Evolutionary conservation across 2,797 vertebrate species (phyloP), one percentile per base, ranked within the genome.

Genomic region (Scomberomorus guttatus): DNA sequence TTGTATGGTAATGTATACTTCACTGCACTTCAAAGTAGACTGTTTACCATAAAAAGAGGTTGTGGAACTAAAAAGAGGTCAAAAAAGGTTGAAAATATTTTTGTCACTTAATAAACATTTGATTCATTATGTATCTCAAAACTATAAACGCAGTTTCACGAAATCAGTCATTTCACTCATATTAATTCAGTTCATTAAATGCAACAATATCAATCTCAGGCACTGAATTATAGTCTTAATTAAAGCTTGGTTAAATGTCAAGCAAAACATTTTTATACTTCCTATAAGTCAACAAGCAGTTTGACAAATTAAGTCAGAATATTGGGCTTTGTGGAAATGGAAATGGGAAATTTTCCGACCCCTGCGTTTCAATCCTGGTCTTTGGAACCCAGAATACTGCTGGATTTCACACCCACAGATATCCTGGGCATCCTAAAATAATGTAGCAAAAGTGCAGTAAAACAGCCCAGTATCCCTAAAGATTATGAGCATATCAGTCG

Each of bases 221-320:
- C n/a, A 50, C 11, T 51, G 27, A 25, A 48, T 50, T 29, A 12
- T 1, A 10, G 22, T 27, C 27, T 63, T 42, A 8, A 51, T 63
- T 62, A 22, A 66, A 29, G 10, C 18, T 20, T 18, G 14, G 29
- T 34, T 56, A 60, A 65, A 59, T n/a, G 17, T 63, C 48, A 51
- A 20, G n/a, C 9, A 72, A 22, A 56, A 57, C 0, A 39, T 44
- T 64, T 81, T 42, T 62, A 48, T 20, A 25, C 27, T 25, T 44
- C 9, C 42, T 42, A 46, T 14, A 9, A 62, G 22, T 62, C 29
- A 55, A 6, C 11, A 29, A 55, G 27, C 42, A 32, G 11, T 51
- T n/a, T 24, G 27, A 25, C n/a, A 6, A 12, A 15, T 52, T 12
- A 34, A 6, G 20, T 56, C 22, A 24, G 17, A 15, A 42, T 7